These are phyloP conservation scores for Plagiodera versicolora DNA, from an alignment of 2,888 invertebrate species.

Conservation along the genomic window DNA sequence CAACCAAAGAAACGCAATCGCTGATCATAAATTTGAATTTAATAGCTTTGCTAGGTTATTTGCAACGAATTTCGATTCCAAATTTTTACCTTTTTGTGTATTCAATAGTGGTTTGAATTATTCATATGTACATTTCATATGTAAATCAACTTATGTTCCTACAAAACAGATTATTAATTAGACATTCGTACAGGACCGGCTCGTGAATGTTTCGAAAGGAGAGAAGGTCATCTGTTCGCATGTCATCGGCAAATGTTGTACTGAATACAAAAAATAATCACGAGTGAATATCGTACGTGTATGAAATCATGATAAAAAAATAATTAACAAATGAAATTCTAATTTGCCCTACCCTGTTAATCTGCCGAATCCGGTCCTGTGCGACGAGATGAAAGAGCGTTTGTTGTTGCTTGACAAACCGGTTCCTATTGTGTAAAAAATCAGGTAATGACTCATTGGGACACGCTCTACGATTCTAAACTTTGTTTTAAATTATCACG, in stretches of 20 bases:
- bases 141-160: conserved; percentile 23
- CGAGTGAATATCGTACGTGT: no score
- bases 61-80: neutral
- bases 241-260: no score
- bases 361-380: neutral
- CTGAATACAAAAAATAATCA: no score
- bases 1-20: neutral
- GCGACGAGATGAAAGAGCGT: conserved; percentile 9
- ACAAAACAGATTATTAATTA: conserved; percentile 25
- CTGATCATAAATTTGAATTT: neutral
- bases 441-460: conserved; percentile 23
- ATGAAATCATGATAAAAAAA: no score
- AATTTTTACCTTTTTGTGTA: neutral
- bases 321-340: no score
- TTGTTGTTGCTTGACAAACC: conserved; percentile 19
- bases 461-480: conserved; percentile 21
- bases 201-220: neutral
- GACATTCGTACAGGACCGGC: neutral
- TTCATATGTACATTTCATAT: conserved; percentile 16
- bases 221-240: no score
- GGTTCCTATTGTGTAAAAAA: conserved; percentile 22
- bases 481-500: conserved; percentile 7
- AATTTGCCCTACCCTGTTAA: no score
- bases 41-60: neutral
- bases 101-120: conserved; percentile 10